Conservation (phyloP, 2,888 invertebrate genomes). For the Aplocera efformata region DNA sequence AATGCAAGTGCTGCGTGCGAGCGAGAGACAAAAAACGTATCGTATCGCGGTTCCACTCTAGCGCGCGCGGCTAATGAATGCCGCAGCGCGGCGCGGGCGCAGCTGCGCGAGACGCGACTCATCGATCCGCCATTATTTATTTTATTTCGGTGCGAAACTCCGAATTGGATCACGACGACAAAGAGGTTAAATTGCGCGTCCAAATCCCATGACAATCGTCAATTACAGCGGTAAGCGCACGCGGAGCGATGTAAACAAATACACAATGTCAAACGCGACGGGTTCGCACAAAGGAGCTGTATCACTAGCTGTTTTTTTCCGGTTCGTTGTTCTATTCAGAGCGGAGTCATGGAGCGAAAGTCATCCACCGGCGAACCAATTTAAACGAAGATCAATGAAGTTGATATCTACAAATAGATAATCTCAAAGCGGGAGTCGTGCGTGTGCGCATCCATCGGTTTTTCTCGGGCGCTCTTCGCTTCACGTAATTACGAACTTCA, state of each 20-base stretch:
- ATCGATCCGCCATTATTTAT: slow-evolving; percentile 75
- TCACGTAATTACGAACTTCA: slow-evolving; percentile 49
- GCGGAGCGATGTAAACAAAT: slow-evolving; percentile 76
- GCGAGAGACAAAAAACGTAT: slow-evolving; percentile 75
- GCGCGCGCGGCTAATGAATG: slow-evolving; percentile 72
- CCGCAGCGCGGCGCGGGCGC: slow-evolving; percentile 58
- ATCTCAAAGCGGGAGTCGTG: slow-evolving; percentile 33
- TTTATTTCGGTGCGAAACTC: slow-evolving; percentile 75
- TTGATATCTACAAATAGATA: slow-evolving; percentile 47
- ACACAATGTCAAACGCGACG: slow-evolving; percentile 48
- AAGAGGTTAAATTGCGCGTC: slow-evolving; percentile 78
- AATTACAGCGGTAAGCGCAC: slow-evolving; percentile 61
- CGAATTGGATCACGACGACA: slow-evolving; percentile 75
- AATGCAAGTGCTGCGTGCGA: slow-evolving; percentile 74
- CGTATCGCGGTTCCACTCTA: slow-evolving; percentile 77
- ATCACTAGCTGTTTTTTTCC: slow-evolving; percentile 20
- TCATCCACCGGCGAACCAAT: slow-evolving; percentile 23
- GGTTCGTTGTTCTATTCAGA: slow-evolving; percentile 22
- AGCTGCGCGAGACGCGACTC: slow-evolving; percentile 59
- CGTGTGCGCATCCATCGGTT: slow-evolving; percentile 49
- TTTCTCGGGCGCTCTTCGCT: slow-evolving; percentile 51
- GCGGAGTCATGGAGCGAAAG: slow-evolving; percentile 19
- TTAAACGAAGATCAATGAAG: slow-evolving; percentile 34
- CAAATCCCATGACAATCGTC: slow-evolving; percentile 74
- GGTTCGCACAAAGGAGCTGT: slow-evolving; percentile 34